Percentiles rank a stretch among this genome's conserved stretches.
Conservation (phyloP, 2,113 vertebrate species). For the Melanerpes aurifrons region DNA sequence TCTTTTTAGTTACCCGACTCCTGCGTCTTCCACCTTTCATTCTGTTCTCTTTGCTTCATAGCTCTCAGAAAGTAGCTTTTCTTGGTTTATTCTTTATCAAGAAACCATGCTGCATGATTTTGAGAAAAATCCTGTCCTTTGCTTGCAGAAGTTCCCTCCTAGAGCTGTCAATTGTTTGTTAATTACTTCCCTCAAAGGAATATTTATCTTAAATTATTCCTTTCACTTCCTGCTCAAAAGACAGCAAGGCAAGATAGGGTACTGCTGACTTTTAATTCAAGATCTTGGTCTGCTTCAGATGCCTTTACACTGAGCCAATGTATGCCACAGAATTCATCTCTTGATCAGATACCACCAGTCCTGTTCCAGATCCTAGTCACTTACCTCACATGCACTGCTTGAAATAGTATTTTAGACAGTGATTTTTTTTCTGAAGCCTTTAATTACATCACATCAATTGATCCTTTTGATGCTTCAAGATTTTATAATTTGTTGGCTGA, state of each 20-base stretch:
- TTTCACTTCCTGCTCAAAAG: background rate
- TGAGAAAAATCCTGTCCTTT: background rate
- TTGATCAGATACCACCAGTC: background rate
- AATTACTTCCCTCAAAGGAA: background rate
- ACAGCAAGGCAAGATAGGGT: background rate
- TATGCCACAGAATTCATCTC: background rate
- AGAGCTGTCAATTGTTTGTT: background rate
- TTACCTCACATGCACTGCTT: background rate
- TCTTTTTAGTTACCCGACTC: background rate
- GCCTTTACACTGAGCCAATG: background rate
- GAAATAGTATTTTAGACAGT: background rate
- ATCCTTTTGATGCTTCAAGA: background rate
- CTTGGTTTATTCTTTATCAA: background rate
- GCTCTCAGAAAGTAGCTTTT: background rate
- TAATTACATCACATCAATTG: background rate
- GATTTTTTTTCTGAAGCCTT: background rate
- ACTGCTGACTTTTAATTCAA: background rate
- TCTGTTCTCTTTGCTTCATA: background rate
- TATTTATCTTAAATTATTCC: background rate
- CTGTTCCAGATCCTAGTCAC: background rate
- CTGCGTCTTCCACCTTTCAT: background rate
- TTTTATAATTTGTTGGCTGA: background rate
- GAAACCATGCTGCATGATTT: background rate
- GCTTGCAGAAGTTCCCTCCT: background rate
- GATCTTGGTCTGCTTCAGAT: background rate